Evolutionary conservation across 2,888 invertebrate species (phyloP).

Genomic region (Philereme transversata): DNA sequence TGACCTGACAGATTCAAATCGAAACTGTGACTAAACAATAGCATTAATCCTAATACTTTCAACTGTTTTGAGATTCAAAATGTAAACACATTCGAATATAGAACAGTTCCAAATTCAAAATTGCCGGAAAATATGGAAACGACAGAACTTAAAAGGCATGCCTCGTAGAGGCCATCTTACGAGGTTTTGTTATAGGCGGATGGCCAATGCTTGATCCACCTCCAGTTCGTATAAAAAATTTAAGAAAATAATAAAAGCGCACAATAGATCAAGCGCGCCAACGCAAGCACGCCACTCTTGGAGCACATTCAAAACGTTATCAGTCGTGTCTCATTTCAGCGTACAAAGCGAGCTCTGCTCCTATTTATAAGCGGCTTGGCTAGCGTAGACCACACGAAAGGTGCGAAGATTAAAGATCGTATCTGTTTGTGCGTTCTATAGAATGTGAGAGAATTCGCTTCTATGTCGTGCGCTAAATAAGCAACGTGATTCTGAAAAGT

Average conservation of each 20-base stretch:
- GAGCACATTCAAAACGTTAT: conserved; percentile 74
- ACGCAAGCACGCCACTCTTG: conserved; percentile 48
- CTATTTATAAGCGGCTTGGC: conserved; percentile 68
- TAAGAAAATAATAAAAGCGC: conserved; percentile 41
- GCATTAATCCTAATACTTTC: too few species aligned
- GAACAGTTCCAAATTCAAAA: too few species aligned
- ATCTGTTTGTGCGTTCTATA: conserved; percentile 72
- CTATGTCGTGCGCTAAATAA: conserved; percentile 1
- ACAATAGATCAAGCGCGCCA: conserved; percentile 56
- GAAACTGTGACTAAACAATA: too few species aligned
- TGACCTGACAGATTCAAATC: too few species aligned
- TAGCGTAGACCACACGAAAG: conserved; percentile 68
- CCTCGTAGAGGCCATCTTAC: too few species aligned
- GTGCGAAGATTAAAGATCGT: conserved; percentile 83
- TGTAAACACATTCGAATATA: too few species aligned
- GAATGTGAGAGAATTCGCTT: conserved; percentile 8
- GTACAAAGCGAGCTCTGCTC: conserved; percentile 68
- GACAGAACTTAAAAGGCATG: too few species aligned
- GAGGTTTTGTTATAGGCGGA: too few species aligned
- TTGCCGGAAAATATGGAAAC: too few species aligned
- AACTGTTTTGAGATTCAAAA: too few species aligned
- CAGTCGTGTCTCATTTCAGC: conserved; percentile 75
- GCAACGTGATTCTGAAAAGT: not conserved
- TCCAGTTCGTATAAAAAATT: too few species aligned
- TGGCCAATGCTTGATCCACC: too few species aligned